Conservation (phyloP, 2,113 vertebrate species). For the Nothoprocta pentlandii region DNA sequence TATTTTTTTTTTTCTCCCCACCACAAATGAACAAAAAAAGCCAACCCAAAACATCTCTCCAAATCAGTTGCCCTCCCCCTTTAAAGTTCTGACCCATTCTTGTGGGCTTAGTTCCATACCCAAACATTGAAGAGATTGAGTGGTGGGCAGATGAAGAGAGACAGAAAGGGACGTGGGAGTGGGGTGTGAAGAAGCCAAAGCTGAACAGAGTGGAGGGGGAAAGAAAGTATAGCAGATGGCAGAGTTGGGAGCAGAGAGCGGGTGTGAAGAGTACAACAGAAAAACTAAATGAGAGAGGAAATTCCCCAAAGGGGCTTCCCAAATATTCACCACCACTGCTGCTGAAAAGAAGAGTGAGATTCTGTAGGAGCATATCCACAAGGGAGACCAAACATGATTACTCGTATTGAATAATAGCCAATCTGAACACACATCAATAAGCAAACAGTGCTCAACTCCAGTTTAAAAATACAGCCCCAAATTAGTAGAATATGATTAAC, state of each 20-base stretch:
- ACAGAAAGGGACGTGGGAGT: slow-evolving; percentile 85
- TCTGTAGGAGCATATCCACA: slow-evolving; percentile 60
- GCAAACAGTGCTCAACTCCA: background rate
- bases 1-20: no score
- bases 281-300: slow-evolving; percentile 83
- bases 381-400: slow-evolving; percentile 59
- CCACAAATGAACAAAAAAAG: background rate
- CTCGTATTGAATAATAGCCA: slow-evolving; percentile 59
- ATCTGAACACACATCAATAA: background rate
- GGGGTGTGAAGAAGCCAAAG: slow-evolving; percentile 86
- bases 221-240: slow-evolving; percentile 84
- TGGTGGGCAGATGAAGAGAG: slow-evolving; percentile 84
- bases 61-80: slow-evolving; percentile 42
- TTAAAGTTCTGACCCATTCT: slow-evolving; percentile 69
- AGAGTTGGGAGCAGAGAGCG: slow-evolving; percentile 83
- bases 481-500: slow-evolving; percentile 24
- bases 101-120: slow-evolving; percentile 75
- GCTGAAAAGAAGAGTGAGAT: slow-evolving; percentile 70
- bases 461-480: background rate
- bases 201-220: slow-evolving; percentile 84
- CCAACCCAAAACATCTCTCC: slow-evolving; percentile 42
- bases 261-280: slow-evolving; percentile 86
- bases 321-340: slow-evolving; percentile 80
- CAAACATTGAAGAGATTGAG: slow-evolving; percentile 81
- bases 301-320: slow-evolving; percentile 87